Conservation (phyloP, 2,888 invertebrate genomes). For the Yponomeuta plumbellus region DNA sequence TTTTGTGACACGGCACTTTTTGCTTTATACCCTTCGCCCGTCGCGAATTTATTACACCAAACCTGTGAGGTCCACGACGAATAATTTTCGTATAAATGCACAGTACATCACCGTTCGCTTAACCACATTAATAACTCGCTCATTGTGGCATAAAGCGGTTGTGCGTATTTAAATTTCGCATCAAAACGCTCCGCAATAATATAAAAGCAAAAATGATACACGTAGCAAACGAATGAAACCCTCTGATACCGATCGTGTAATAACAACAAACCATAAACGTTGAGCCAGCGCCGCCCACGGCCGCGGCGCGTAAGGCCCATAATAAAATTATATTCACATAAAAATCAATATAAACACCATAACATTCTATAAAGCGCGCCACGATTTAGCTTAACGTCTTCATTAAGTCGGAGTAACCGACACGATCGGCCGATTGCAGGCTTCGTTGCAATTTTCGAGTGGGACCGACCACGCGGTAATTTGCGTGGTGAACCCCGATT, state of each 20-base stretch:
- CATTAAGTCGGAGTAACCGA: conserved; percentile 46
- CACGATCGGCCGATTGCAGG: conserved; percentile 61
- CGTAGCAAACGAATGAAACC: conserved; percentile 18
- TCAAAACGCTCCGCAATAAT: conserved; percentile 3
- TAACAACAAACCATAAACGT: conserved; percentile 33
- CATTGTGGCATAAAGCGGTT: conserved; percentile 4
- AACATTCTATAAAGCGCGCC: conserved; percentile 54
- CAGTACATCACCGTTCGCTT: conserved; percentile 5
- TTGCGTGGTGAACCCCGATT: conserved; percentile 61
- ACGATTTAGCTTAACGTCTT: conserved; percentile 69
- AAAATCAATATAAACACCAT: conserved; percentile 68
- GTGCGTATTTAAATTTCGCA: conserved; percentile 13
- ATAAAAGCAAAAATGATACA: conserved; percentile 15
- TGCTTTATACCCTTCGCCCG: conserved; percentile 23
- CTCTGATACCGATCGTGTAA: conserved; percentile 26
- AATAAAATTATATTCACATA: conserved; percentile 63
- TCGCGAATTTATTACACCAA: conserved; percentile 40
- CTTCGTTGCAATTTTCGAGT: conserved; percentile 60
- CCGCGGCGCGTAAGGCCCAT: conserved; percentile 28
- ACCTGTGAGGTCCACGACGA: conserved; percentile 15
- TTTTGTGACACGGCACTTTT: conserved; percentile 66
- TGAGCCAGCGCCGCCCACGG: conserved; percentile 38
- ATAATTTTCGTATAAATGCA: conserved; percentile 1
- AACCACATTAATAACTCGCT: conserved; percentile 9
- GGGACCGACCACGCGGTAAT: conserved; percentile 49